Conservation (phyloP, 2,113 vertebrate genomes). For the Salvelinus namaycush region DNA sequence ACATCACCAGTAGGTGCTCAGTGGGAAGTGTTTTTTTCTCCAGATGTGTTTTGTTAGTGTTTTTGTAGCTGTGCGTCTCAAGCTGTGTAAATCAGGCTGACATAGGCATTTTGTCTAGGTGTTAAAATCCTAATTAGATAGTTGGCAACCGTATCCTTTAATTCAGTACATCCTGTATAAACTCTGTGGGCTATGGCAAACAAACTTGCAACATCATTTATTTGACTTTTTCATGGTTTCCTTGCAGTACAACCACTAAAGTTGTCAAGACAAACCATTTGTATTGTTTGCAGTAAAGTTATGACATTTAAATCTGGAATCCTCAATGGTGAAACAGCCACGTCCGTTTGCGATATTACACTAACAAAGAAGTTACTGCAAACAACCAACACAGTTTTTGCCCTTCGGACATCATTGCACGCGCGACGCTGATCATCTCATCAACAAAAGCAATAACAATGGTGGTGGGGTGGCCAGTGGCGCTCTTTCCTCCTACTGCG, state of each 20-base stretch:
- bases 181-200: conserved; percentile 8
- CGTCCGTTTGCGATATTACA: too few relatives aligned
- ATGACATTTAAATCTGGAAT: conserved; percentile 18
- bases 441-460: too few relatives aligned
- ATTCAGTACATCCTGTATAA: background rate
- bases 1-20: too few relatives aligned
- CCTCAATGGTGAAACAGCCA: too few relatives aligned
- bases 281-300: conserved; percentile 27
- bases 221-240: background rate
- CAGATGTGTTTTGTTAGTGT: background rate
- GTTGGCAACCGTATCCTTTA: background rate
- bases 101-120: conserved; percentile 6
- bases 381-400: too few relatives aligned
- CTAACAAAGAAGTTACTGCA: too few relatives aligned
- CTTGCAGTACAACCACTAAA: background rate
- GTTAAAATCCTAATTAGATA: conserved; percentile 10
- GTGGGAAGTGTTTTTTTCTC: background rate
- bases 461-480: too few relatives aligned
- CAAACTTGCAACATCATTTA: conserved; percentile 6
- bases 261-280: conserved; percentile 27
- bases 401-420: too few relatives aligned
- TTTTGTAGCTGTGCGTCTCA: background rate
- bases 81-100: conserved; percentile 22
- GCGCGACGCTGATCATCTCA: too few relatives aligned
- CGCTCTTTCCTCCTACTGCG: too few relatives aligned